Evolutionary conservation across 2,113 vertebrate genomes (phyloP).

Genomic region (Tretioscincus oriximinensis): DNA sequence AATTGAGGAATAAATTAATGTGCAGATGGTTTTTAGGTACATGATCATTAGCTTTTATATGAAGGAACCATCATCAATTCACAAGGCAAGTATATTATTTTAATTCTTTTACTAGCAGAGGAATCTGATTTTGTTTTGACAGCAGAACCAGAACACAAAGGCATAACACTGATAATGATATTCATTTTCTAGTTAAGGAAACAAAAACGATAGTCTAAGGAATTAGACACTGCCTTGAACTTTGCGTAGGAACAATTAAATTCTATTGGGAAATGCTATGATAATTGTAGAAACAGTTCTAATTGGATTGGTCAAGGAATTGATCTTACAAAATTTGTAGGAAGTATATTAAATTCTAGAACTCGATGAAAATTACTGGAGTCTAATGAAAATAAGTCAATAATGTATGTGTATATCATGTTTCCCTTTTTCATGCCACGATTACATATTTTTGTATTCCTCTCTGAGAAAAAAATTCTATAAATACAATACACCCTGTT

Average conservation of each 20-base stretch:
- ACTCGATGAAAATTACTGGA: background rate
- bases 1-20: conserved; percentile 56
- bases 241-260: conserved; percentile 19
- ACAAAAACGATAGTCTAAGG: conserved; percentile 44
- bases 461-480: background rate
- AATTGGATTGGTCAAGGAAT: conserved; percentile 25
- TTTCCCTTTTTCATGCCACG: too few relatives aligned
- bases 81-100: conserved; percentile 24
- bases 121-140: conserved; percentile 50
- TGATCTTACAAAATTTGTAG: background rate
- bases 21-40: conserved; percentile 28
- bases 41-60: conserved; percentile 28
- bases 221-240: conserved; percentile 33
- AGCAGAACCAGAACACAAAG: conserved; percentile 30
- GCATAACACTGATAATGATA: conserved; percentile 51
- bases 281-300: conserved; percentile 11
- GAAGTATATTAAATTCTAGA: background rate
- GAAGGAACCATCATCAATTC: conserved; percentile 22
- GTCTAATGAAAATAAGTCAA: background rate
- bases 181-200: conserved; percentile 47
- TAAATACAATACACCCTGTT: background rate
- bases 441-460: background rate
- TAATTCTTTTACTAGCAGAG: conserved; percentile 40
- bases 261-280: conserved; percentile 10
- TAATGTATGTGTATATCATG: background rate